Evolutionary conservation across 2,113 vertebrate genomes (phyloP), one percentile per base, ranked within the genome.

Genomic region (Holacanthus passer): DNA sequence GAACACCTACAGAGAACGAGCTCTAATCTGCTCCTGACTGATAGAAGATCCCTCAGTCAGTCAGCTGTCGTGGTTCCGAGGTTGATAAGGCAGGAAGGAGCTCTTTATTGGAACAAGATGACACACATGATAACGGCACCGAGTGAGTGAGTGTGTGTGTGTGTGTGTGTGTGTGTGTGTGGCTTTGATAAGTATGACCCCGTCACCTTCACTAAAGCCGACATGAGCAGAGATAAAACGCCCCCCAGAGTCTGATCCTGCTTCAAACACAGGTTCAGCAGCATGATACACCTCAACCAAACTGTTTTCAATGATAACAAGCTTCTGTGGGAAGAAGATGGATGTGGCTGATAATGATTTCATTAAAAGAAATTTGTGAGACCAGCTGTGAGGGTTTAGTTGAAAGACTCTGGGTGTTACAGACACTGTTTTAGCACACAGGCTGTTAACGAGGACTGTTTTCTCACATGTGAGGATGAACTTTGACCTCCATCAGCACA

Each of bases 21-120:
- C 45, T 8, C 13, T 73, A 59, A 77, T 84, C 73, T 73, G 63
- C 12, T 50, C 0, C 41, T 68, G 9, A 2, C 37, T 17, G 35
- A 71, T 7, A 12, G 22, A 4, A 11, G 22, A 43, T 43, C 4
- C 56, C 56, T 59, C 53, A 29, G 52, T 13, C 66, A 24, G 13
- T 62, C 58, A 19, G 77, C 24, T 4, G n/a, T 60, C 53, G 4
- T 4, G 4, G 14, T n/a, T n/a, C n/a, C 58, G 77, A 66, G 50
- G 74, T 24, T 12, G 63, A 91, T 84, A 82, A 79, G 70, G 45
- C 5, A 8, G 75, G 24, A 45, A 41, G 64, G 24, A 79, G 60
- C 75, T 73, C 73, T 88, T 82, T 74, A 88, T 77, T 67, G 81
- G 58, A 86, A 66, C 65, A 59, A 84, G 83, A 87, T 88, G 60